Evolutionary conservation across 2,888 invertebrate genomes (phyloP), one percentile per base, ranked within the genome.

Genomic region (Thelaira solivaga): DNA sequence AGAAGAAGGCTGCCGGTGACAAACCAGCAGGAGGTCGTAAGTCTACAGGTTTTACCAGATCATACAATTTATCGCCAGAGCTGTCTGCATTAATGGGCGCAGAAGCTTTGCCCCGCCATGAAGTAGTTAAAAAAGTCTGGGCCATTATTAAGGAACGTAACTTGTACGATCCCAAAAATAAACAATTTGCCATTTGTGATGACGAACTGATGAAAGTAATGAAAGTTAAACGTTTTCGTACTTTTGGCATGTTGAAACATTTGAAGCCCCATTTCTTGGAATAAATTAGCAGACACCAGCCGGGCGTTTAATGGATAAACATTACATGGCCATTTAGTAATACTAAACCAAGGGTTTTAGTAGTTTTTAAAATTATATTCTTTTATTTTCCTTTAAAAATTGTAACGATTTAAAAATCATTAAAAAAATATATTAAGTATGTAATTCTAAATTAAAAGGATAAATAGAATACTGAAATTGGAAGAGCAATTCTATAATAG

Each of bases 211-310:
- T 93, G 88, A 96, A 95, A 89, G 94, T 98, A 39, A 95, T 98
- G 88, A 97, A 97, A 39, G 94, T 94, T 1, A 97, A 97, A 88
- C 93, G 97, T 34, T 97, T 98, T 92, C 94, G 96, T 83, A 96
- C 96, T 67, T 98, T 98, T 85, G 97, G 97, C 80, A 98, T 98
- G 98, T 95, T 98, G 94, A 98, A 98, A 89, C 96, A 96, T 89
- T 91, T 98, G 83, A 97, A 97, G 90, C 93, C 93, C 80, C 98
- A 97, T 90, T 97, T 97, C 83, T 83, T 88, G 47, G 85, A 88
- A 57, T 88, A 88, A 79, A 8, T 29, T 13, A 29, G 43, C n/a
- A 4, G 45, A 22, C 11, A 57, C 49, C 55, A 39, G 13, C 57
- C 49, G 43, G 43, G 49, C 47, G 45, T 47, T 55, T 31, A 65